Evolutionary conservation across 2,113 vertebrate genomes (phyloP).

Genomic region (Psilopsiagon aymara): DNA sequence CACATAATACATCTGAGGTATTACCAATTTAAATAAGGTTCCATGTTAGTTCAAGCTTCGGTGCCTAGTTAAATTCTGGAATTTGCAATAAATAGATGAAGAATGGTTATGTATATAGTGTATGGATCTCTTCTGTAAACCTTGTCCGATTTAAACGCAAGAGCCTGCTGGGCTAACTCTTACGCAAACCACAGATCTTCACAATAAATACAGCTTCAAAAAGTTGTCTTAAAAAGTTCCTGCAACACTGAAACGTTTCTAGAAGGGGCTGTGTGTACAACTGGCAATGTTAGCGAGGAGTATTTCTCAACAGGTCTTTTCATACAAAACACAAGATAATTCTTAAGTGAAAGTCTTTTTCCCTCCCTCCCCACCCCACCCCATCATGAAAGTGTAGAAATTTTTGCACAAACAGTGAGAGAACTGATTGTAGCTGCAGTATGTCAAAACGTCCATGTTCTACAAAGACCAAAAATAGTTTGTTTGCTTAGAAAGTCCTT

Average conservation of each 20-base stretch:
- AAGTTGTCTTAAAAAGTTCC: conserved; percentile 62
- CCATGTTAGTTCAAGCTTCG: conserved; percentile 73
- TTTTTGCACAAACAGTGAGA: conserved; percentile 64
- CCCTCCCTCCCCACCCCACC: conserved; percentile 15
- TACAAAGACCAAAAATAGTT: conserved; percentile 67
- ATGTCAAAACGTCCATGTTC: conserved; percentile 48
- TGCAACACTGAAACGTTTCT: conserved; percentile 34
- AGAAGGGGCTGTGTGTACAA: conserved; percentile 56
- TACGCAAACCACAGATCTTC: conserved; percentile 42
- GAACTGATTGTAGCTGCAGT: conserved; percentile 71
- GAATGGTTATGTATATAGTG: conserved; percentile 53
- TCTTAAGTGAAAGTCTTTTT: conserved; percentile 22
- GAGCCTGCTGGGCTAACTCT: neutral
- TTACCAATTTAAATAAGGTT: conserved; percentile 81
- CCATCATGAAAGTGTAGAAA: conserved; percentile 36
- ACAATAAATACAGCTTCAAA: conserved; percentile 73
- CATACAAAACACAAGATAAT: conserved; percentile 68
- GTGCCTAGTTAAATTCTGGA: conserved; percentile 66
- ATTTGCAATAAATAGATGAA: conserved; percentile 76
- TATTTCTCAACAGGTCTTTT: conserved; percentile 48
- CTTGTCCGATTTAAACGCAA: conserved; percentile 22
- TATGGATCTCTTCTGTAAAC: conserved; percentile 68
- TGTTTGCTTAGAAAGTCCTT: conserved; percentile 40
- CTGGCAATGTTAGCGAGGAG: conserved; percentile 47
- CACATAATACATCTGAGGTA: conserved; percentile 82